Evolutionary conservation across 2,888 invertebrate genomes (phyloP).

Genomic region (Sclerodermus sp.): DNA sequence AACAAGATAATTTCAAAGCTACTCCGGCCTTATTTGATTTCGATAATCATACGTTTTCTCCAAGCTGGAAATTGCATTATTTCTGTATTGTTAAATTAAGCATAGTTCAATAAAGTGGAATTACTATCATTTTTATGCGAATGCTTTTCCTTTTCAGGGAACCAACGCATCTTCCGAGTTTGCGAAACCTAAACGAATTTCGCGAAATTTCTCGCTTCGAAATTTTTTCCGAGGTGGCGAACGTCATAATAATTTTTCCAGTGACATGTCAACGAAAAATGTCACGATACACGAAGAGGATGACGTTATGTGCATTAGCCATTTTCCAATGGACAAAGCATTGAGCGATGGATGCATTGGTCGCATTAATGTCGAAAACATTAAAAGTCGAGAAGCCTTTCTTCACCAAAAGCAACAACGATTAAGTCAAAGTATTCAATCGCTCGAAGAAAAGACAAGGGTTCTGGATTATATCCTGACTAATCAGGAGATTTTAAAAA

Average conservation of each 20-base stretch:
- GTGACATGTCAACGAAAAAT: constrained; percentile 26
- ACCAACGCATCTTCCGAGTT: constrained; percentile 17
- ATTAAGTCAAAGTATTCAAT: constrained; percentile 46
- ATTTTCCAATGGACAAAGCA: constrained; percentile 48
- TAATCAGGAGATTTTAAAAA: constrained; percentile 39
- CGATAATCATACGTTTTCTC: no score
- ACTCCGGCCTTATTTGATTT: no score
- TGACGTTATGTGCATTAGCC: constrained; percentile 20
- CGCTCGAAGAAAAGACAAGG: constrained; percentile 50
- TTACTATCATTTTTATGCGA: no score
- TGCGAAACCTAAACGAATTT: constrained; percentile 54
- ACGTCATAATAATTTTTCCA: constrained; percentile 31
- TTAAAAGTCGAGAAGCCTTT: constrained; percentile 16
- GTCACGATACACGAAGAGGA: constrained; percentile 42
- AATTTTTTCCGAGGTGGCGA: constrained; percentile 58
- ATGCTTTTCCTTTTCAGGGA: constrained; percentile 10
- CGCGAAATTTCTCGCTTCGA: constrained; percentile 62
- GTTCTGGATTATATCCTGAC: constrained; percentile 46
- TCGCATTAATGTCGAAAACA: constrained; percentile 26
- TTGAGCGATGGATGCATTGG: constrained; percentile 47
- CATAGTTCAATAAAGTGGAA: no score
- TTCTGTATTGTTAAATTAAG: no score
- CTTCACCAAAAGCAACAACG: constrained; percentile 35
- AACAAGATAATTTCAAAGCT: background rate
- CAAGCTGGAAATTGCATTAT: no score